Evolutionary conservation across 2,113 vertebrate species (phyloP).

Genomic region (Pteropus alecto): DNA sequence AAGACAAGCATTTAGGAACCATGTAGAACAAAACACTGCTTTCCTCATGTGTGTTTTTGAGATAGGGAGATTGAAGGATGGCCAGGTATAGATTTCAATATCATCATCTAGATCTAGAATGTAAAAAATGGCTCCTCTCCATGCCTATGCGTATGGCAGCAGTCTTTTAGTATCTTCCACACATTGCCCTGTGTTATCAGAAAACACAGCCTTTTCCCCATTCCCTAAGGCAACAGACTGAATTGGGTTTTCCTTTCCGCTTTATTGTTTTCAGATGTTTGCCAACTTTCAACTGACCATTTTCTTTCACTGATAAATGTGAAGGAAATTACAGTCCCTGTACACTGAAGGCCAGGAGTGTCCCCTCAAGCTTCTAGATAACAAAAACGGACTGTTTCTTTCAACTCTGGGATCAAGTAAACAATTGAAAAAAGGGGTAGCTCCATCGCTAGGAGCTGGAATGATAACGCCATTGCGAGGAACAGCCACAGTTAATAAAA

Average conservation of each 20-base stretch:
- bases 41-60: background rate
- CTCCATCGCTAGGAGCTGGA: background rate
- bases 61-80: background rate
- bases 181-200: conserved; percentile 41
- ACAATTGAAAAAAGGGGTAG: background rate
- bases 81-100: background rate
- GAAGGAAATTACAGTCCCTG: conserved; percentile 50
- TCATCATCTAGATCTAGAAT: background rate
- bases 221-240: conserved; percentile 16
- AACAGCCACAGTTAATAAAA: background rate
- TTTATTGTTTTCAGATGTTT: conserved; percentile 69
- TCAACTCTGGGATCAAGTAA: conserved; percentile 16
- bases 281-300: conserved; percentile 1
- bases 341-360: conserved; percentile 10
- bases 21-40: background rate
- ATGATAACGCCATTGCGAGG: background rate
- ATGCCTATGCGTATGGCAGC: background rate
- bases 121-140: background rate
- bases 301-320: conserved; percentile 64
- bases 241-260: conserved; percentile 36
- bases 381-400: conserved; percentile 40
- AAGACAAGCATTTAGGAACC: background rate
- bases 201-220: conserved; percentile 34
- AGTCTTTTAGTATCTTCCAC: background rate
- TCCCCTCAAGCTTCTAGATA: conserved; percentile 27